A percentile compares a stretch with the other conserved stretches of the same genome.
Evolutionary conservation across 2,113 vertebrate species (phyloP).

Genomic region (Seriola rivoliana): DNA sequence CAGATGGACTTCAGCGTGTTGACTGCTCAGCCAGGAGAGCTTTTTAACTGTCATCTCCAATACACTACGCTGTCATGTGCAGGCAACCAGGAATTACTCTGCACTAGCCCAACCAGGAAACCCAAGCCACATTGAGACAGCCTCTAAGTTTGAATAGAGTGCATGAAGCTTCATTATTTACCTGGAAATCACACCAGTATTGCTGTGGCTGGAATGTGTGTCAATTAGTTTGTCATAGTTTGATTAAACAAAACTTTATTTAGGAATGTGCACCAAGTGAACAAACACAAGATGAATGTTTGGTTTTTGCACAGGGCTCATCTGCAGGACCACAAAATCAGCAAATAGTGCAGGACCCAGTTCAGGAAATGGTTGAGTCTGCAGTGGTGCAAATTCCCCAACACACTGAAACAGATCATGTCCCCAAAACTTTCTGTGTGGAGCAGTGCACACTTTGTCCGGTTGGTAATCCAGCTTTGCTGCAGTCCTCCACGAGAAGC

Average conservation of each 20-base stretch:
- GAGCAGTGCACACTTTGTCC: not conserved
- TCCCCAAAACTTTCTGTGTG: not conserved
- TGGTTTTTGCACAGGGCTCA: too few relatives aligned
- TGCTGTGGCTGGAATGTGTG: too few relatives aligned
- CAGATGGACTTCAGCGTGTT: slow-evolving; percentile 35
- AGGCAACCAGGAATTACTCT: slow-evolving; percentile 2
- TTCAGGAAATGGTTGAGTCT: too few relatives aligned
- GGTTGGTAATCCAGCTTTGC: not conserved
- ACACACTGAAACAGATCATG: not conserved
- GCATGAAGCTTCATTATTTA: too few relatives aligned
- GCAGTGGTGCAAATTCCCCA: not conserved
- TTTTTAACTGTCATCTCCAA: slow-evolving; percentile 19
- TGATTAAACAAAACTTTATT: too few relatives aligned
- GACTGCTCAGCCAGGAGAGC: slow-evolving; percentile 32
- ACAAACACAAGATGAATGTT: too few relatives aligned
- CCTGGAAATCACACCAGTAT: too few relatives aligned
- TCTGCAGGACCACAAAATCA: not conserved
- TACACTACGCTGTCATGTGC: not conserved
- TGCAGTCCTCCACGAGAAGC: too few relatives aligned
- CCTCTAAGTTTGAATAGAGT: too few relatives aligned
- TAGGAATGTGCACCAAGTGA: too few relatives aligned
- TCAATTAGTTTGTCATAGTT: too few relatives aligned
- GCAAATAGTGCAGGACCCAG: not conserved
- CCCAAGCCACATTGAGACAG: not conserved
- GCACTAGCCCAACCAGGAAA: not conserved